These are phyloP conservation scores for Neuroscelio doddi DNA, from an alignment of 2,888 invertebrate species.

Conservation along the genomic window DNA sequence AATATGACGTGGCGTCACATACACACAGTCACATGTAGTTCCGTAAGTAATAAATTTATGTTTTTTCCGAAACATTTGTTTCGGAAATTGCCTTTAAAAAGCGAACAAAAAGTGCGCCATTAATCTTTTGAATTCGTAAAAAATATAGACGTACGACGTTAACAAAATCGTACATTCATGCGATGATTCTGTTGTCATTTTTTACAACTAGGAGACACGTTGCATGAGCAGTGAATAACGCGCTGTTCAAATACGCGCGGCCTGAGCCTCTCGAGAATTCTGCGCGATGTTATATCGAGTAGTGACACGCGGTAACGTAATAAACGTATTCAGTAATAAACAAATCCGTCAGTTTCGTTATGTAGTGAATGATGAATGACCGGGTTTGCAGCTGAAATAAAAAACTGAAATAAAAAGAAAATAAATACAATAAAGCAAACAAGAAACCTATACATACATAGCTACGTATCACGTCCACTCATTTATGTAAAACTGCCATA, in stretches of 20 bases:
- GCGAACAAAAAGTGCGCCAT: conserved; percentile 16
- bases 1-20: too few relatives aligned
- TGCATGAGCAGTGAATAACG: conserved; percentile 28
- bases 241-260: conserved; percentile 19
- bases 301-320: conserved; percentile 37
- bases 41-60: too few relatives aligned
- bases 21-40: too few relatives aligned
- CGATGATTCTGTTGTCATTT: conserved; percentile 31
- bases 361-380: conserved; percentile 34
- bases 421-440: too few relatives aligned
- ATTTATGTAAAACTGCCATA: conserved; percentile 33
- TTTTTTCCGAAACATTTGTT: conserved; percentile 7
- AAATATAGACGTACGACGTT: conserved; percentile 14
- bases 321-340: conserved; percentile 40
- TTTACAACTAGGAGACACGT: conserved; percentile 17
- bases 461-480: conserved; percentile 6
- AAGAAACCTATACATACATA: background rate
- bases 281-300: conserved; percentile 28
- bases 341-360: conserved; percentile 41
- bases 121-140: conserved; percentile 18
- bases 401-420: background rate
- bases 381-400: conserved; percentile 24
- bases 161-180: conserved; percentile 19
- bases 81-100: conserved; percentile 10
- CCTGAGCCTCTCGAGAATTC: conserved; percentile 24